phyloP scores from a whole-genome alignment of 2,888 invertebrate genomes.

The Alviniconcha strummeri region DNA sequence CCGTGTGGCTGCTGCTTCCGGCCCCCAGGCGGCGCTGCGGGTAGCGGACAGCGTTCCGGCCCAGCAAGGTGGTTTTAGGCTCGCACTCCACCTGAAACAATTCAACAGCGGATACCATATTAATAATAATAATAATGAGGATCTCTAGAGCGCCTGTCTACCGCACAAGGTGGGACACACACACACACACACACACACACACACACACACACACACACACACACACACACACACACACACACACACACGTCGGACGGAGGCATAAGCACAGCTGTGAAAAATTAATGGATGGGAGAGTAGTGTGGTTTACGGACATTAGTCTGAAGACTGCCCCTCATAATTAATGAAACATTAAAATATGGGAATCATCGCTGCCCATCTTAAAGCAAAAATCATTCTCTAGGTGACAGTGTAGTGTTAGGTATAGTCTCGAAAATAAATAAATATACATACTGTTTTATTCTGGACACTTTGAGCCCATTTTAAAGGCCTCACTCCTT shows the following conservation, averaged over 20 bases:
- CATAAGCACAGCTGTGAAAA: no score
- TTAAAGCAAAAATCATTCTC: no score
- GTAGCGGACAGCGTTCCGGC: not conserved
- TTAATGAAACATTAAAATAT: no score
- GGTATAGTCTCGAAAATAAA: no score
- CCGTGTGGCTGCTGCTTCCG: constrained; percentile 45
- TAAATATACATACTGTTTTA: no score
- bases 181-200: not conserved
- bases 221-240: constrained; percentile 1
- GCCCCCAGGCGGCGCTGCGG: constrained; percentile 36
- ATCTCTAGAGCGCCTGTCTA: not conserved
- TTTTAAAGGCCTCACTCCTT: no score
- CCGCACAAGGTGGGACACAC: not conserved
- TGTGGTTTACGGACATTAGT: no score
- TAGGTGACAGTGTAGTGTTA: no score
- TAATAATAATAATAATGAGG: not conserved
- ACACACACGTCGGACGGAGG: not conserved
- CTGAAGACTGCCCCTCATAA: no score
- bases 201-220: constrained; percentile 11
- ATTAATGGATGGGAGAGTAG: no score
- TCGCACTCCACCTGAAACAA: constrained; percentile 51
- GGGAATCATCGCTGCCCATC: no score
- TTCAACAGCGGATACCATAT: not conserved
- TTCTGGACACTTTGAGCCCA: no score
- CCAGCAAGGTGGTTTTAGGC: constrained; percentile 40